Evolutionary conservation across 2,888 invertebrate genomes (phyloP), one percentile per base, ranked within the genome.

Genomic region (Catocala nupta): DNA sequence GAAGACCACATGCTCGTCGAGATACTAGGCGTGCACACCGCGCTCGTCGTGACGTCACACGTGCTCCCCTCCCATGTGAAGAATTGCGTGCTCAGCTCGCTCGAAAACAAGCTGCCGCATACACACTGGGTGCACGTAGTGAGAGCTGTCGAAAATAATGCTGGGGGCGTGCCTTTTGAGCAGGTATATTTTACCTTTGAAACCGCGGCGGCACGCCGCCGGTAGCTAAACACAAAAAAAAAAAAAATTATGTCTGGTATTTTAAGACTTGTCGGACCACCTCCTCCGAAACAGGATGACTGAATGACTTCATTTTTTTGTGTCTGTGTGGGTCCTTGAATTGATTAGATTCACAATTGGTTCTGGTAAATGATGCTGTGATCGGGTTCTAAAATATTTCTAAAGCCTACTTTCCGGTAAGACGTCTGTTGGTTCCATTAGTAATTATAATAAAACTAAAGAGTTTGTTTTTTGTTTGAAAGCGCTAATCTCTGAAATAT

Each of bases 21-120:
- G 77, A 72, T 93, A 16, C 63, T 90, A 2, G 90, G 90, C 16
- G 85, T 92, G 33, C 93, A 93, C 59, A 77, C 80, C 5, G 60
- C 70, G 0, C 61, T 77, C 0, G 70, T 88, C 36, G 63, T 85
- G 33, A 72, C 80, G 48, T 60, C 76, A 0, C n/a, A 60, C 0
- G 85, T 87, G 47, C 43, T 90, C 13, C 71, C 78, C 52, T 58
- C 67, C 8, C 75, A 83, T 51, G 74, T 83, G 33, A 13, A 71
- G 47, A 44, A 73, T 0, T 77, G 80, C 51, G 75, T 81, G 1
- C 67, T 65, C 7, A 81, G 81, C 0, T 65, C 83, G 0, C 70
- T 80, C 0, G 63, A 63, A 6, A 71, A 74, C 8, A 55, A 59
- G 1, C 65, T 88, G 43, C 88, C 91, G 48, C 73, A 83, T 1